Base-by-base conservation (phyloP, 2,113 vertebrate species). In the Camelus bactrianus region DNA sequence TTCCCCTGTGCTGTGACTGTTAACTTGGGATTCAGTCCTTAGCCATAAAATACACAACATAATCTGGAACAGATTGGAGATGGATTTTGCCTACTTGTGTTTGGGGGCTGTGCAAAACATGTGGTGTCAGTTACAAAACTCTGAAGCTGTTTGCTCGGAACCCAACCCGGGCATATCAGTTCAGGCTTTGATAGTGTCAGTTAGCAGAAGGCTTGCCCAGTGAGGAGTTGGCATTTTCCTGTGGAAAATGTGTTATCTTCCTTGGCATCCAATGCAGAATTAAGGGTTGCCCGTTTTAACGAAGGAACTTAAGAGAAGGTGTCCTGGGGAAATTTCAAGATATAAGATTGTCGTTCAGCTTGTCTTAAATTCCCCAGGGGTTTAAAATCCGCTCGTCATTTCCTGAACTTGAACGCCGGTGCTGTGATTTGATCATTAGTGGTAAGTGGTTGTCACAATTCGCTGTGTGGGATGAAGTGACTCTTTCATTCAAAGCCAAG, bases 401-500 rank as follows among this genome's bases (percentile, higher is more conserved):
- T 97, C 95, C 82, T 84, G 77, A 98, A 84, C 85, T 94, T 95
- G 94, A 97, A 90, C 62, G 46, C 62, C 35, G n/a, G 81, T 70
- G 75, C 48, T 62, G 64, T 32, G 93, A 95, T 93, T 97, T 92
- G 91, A 96, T 93, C 91, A 72, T 91, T 93, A 52, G 62, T 50
- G 62, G 65, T 76, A 83, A 93, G 85, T 1, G n/a, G 72, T 93
- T 96, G 88, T 91, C 89, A 97, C 94, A 96, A 65, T 46, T 93
- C 86, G 30, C 67, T 93, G 84, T 89, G 96, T 95, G 86, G 91
- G 73, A 96, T 94, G 91, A 96, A 96, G 56, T 46, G 62, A 52
- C 80, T 93, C 80, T 97, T 97, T 98, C 93, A 93, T 96, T 87
- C 60, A 93, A 87, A 94, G 93, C 94, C 97, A 97, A 87, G 58